Evolutionary conservation across 2,888 invertebrate genomes (phyloP).

Genomic region (Stenodema calcarata): DNA sequence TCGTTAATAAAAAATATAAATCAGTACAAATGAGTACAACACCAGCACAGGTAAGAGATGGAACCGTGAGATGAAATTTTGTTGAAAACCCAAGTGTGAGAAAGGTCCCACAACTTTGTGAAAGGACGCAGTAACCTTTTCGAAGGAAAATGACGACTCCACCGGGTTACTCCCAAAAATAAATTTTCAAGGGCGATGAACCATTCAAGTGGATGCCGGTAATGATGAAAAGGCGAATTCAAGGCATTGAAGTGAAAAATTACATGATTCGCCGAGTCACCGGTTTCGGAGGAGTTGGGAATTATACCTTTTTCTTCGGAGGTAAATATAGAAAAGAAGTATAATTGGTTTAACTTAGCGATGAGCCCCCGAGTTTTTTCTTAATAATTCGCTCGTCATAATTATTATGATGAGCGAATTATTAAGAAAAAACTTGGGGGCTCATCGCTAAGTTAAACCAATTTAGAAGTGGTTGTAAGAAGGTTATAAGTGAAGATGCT

Average conservation of each 20-base stretch:
- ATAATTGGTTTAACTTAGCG: too few relatives aligned
- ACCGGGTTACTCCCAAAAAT: not conserved
- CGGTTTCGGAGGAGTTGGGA: not conserved
- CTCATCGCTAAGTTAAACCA: too few relatives aligned
- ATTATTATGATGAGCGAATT: too few relatives aligned
- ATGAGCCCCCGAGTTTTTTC: too few relatives aligned
- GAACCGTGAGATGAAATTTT: not conserved
- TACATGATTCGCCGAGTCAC: not conserved
- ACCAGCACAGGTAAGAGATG: too few relatives aligned
- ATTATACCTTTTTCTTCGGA: not conserved
- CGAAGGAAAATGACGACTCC: not conserved
- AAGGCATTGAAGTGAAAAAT: not conserved
- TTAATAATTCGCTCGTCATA: too few relatives aligned
- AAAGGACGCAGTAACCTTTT: not conserved
- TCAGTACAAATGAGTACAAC: too few relatives aligned
- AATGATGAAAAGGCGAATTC: not conserved
- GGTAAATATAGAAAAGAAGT: not conserved
- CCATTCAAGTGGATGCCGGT: not conserved
- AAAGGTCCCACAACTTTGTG: not conserved
- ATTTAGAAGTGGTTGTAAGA: too few relatives aligned
- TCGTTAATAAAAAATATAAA: too few relatives aligned
- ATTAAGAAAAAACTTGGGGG: too few relatives aligned
- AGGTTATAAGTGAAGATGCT: too few relatives aligned
- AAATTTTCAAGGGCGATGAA: not conserved
- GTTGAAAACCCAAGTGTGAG: not conserved